Conservation (phyloP, 2,888 invertebrate species). For the Oscheius sp. region DNA sequence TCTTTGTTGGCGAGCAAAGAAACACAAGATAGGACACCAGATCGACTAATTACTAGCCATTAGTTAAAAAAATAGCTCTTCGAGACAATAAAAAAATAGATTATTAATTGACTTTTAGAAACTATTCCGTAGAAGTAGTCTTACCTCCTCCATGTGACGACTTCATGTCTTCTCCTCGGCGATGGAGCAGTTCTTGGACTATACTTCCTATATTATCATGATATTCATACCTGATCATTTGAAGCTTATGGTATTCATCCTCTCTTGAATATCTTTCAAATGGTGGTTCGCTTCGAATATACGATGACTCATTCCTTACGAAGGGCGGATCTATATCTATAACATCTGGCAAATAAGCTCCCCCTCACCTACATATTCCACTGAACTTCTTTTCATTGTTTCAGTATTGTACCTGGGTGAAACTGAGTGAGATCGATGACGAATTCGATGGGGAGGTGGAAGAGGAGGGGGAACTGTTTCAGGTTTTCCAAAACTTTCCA, state of each 20-base stretch:
- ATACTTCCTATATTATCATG: neutral
- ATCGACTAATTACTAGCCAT: too few relatives aligned
- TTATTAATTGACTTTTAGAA: too few relatives aligned
- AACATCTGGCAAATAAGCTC: neutral
- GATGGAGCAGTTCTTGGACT: neutral
- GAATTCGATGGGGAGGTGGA: neutral
- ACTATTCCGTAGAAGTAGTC: too few relatives aligned
- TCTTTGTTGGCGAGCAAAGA: too few relatives aligned
- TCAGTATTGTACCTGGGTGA: slow-evolving; percentile 9
- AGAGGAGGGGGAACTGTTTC: neutral
- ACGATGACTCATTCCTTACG: too few relatives aligned
- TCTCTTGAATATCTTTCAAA: slow-evolving; percentile 6
- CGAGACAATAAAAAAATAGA: too few relatives aligned
- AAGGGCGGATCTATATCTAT: slow-evolving; percentile 10
- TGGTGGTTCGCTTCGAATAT: neutral
- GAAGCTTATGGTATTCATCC: slow-evolving; percentile 8
- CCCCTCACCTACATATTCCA: slow-evolving; percentile 20
- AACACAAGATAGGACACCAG: too few relatives aligned
- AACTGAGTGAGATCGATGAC: slow-evolving; percentile 9
- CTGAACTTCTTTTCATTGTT: slow-evolving; percentile 19
- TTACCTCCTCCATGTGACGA: neutral
- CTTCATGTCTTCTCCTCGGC: slow-evolving; percentile 3
- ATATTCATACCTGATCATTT: neutral
- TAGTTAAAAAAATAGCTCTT: too few relatives aligned
- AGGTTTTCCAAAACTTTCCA: neutral